These are phyloP conservation scores for Distichodus sexfasciatus DNA, from an alignment of 2,797 vertebrate species.

Conservation along the genomic window DNA sequence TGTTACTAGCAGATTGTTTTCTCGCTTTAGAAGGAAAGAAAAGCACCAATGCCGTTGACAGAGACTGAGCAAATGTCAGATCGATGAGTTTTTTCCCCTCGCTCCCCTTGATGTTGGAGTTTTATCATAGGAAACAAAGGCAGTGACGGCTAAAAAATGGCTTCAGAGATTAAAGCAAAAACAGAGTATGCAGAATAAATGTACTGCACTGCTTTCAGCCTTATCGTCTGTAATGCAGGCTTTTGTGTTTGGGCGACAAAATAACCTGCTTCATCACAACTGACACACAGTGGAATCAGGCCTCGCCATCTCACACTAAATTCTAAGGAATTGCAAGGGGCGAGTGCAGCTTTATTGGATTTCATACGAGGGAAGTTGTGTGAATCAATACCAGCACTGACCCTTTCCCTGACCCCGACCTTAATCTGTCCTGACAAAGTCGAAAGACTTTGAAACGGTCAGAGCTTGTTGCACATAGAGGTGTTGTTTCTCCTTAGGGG, in stretches of 20 bases:
- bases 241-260: background rate
- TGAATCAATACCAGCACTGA: too few relatives aligned
- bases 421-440: too few relatives aligned
- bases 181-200: background rate
- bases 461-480: too few relatives aligned
- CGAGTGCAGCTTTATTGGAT: too few relatives aligned
- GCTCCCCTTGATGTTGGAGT: background rate
- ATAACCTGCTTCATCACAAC: background rate
- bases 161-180: slow-evolving; percentile 25
- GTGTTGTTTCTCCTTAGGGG: too few relatives aligned
- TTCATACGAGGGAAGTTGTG: too few relatives aligned
- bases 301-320: background rate
- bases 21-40: background rate
- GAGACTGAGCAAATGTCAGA: slow-evolving; percentile 14
- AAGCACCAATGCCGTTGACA: background rate
- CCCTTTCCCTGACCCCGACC: too few relatives aligned
- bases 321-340: too few relatives aligned
- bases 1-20: background rate
- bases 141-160: slow-evolving; percentile 9
- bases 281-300: background rate
- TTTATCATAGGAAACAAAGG: slow-evolving; percentile 4
- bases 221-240: slow-evolving; percentile 5
- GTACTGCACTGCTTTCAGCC: slow-evolving; percentile 9
- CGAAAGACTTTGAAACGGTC: too few relatives aligned
- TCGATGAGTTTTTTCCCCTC: slow-evolving; percentile 7